A percentile compares a stretch with the other conserved stretches of the same genome.
These are phyloP conservation scores for Euphydryas editha DNA, from an alignment of 2,888 invertebrate genomes.

Conservation along the genomic window DNA sequence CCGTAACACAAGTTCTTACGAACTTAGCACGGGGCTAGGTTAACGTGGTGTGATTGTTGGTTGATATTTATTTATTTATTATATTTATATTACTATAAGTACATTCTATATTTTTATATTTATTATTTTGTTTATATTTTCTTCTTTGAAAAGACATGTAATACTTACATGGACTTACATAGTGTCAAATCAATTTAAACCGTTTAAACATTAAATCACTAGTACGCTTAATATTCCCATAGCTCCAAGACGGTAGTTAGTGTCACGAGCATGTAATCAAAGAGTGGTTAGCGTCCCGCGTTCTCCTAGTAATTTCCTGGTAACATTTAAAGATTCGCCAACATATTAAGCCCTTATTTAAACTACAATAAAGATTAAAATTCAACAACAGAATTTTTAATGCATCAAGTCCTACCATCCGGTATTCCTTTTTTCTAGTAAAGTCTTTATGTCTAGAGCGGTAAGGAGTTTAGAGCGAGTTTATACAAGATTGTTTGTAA, in stretches of 20 bases:
- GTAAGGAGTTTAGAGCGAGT: conserved; percentile 23
- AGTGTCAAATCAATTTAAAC: conserved; percentile 21
- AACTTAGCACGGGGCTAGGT: no score
- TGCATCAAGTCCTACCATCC: conserved; percentile 27
- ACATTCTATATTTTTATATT: neutral
- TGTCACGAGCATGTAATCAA: conserved; percentile 51
- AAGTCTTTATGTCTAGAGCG: conserved; percentile 15
- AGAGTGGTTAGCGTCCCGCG: conserved; percentile 49
- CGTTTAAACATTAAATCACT: conserved; percentile 29
- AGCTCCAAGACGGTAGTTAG: conserved; percentile 42
- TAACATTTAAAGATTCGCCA: conserved; percentile 21
- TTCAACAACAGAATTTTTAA: conserved; percentile 25
- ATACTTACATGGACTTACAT: neutral
- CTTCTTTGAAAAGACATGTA: neutral
- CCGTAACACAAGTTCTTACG: no score
- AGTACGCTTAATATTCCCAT: conserved; percentile 45
- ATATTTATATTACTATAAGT: neutral
- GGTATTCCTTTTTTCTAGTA: conserved; percentile 26
- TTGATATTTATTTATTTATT: no score
- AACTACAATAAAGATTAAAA: conserved; percentile 20
- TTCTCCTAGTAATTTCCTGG: conserved; percentile 54
- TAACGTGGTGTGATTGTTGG: no score
- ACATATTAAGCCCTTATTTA: conserved; percentile 20
- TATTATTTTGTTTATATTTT: neutral
- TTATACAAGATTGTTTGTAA: neutral